Evolutionary conservation across 2,888 invertebrate genomes (phyloP).

Genomic region (Scotopteryx bipunctaria): DNA sequence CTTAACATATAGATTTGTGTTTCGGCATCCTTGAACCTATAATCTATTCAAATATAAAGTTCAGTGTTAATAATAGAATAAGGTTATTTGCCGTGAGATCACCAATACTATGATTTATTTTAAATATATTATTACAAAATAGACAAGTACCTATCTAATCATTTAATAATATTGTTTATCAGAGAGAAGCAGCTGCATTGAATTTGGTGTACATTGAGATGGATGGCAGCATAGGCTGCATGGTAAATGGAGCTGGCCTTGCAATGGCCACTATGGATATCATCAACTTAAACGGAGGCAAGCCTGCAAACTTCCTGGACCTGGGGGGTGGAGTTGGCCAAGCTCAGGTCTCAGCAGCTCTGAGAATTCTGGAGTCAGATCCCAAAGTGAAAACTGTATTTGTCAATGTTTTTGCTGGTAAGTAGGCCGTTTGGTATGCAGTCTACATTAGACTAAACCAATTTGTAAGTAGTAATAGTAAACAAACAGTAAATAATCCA

Average conservation of each 20-base stretch:
- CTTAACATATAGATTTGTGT: no score
- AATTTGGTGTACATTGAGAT: constrained; percentile 98
- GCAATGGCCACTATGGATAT: constrained; percentile 99
- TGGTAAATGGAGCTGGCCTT: constrained; percentile 99
- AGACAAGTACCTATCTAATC: no score
- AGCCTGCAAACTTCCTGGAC: constrained; percentile 99
- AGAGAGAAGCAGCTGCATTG: constrained; percentile 93
- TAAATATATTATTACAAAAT: no score
- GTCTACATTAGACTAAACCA: no score
- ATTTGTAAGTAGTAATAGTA: no score
- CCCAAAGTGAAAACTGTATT: constrained; percentile 96
- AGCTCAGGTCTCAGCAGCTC: constrained; percentile 95
- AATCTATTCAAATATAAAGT: no score
- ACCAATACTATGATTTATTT: no score
- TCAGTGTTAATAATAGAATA: no score
- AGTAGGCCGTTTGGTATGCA: constrained; percentile 34
- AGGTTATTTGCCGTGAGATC: no score
- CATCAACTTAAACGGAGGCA: constrained; percentile 97
- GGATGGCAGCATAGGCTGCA: constrained; percentile 98
- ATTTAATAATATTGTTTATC: constrained; percentile 32
- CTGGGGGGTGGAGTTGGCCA: constrained; percentile 98
- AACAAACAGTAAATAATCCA: no score
- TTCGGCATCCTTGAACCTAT: no score
- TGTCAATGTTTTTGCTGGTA: constrained; percentile 97
- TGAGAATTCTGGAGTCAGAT: constrained; percentile 93